A percentile compares a stretch with the other conserved stretches of the same genome.
These are phyloP conservation scores for Melanotaenia trifasciata DNA, from an alignment of 2,797 vertebrate species.

Conservation along the genomic window DNA sequence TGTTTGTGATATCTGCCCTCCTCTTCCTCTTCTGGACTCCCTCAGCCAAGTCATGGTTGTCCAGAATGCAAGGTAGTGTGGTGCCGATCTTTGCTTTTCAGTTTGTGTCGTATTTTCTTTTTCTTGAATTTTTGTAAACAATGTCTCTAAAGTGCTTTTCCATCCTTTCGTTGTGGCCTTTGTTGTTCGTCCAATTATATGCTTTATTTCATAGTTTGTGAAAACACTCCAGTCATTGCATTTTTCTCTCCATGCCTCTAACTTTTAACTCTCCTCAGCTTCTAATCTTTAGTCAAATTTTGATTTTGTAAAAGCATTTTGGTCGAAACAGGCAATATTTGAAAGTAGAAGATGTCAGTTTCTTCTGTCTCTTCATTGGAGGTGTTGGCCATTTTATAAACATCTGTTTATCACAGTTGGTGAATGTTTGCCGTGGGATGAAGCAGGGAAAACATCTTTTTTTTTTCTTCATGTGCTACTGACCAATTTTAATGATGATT, in stretches of 20 bases:
- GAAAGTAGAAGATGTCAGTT: slow-evolving; percentile 21
- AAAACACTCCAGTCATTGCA: slow-evolving; percentile 50
- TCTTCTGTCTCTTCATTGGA: slow-evolving; percentile 31
- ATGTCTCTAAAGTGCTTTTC: slow-evolving; percentile 58
- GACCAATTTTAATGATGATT: slow-evolving; percentile 46
- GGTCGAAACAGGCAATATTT: slow-evolving; percentile 24
- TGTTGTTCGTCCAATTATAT: slow-evolving; percentile 66
- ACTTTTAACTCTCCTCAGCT: slow-evolving; percentile 40
- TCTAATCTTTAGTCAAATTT: slow-evolving; percentile 33
- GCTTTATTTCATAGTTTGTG: slow-evolving; percentile 56
- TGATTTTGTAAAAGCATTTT: slow-evolving; percentile 46
- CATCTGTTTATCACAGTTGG: slow-evolving; percentile 53
- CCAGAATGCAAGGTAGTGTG: slow-evolving; percentile 99
- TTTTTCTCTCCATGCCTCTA: slow-evolving; percentile 59
- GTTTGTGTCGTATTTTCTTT: slow-evolving; percentile 69
- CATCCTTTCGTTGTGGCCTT: slow-evolving; percentile 74
- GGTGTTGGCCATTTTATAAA: slow-evolving; percentile 37
- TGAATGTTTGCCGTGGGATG: slow-evolving; percentile 47
- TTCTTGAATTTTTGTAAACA: slow-evolving; percentile 42
- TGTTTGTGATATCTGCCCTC: slow-evolving; percentile 86
- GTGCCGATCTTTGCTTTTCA: slow-evolving; percentile 78
- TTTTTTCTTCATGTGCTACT: slow-evolving; percentile 21
- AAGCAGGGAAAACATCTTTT: not conserved
- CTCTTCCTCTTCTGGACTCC: slow-evolving; percentile 87
- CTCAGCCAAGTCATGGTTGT: slow-evolving; percentile 99